Base-by-base conservation (phyloP, 2,797 vertebrate species). In the Champsocephalus gunnari region DNA sequence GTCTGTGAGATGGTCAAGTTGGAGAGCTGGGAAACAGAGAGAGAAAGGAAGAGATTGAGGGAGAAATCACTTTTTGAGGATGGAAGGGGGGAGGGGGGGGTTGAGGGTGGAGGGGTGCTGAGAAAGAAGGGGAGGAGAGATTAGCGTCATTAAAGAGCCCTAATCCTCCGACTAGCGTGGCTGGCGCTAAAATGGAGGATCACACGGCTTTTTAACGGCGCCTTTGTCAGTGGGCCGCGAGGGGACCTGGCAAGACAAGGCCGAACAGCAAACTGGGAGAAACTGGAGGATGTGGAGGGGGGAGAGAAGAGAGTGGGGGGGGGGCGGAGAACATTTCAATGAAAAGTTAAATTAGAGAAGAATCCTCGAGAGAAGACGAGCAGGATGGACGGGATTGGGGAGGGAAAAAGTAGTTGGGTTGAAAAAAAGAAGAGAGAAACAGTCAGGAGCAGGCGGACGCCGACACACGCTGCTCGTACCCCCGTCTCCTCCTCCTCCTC, bases 131-230 rank as follows among this genome's bases (percentile, higher is more conserved):
- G 88, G 89, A 83, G 87, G 89, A 80, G 94, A 96, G 96, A 97
- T 96, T 97, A 96, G 95, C 96, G 95, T 97, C 96, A 96, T 97
- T 97, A 96, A 96, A 97, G 96, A 96, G 94, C 92, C 94, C 94
- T 97, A 97, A 96, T 97, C 96, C 96, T 96, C 93, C 93, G 92
- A 95, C 95, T 95, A 96, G 95, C 95, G 95, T 95, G 94, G 95
- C 96, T 96, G 94, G 93, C 95, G 93, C 94, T 94, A 95, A 97
- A 96, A 97, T 93, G 91, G 94, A 92, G 94, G 95, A 96, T 96
- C 96, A 95, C 93, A 95, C 93, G 95, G 95, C 94, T 96, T 95
- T 95, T 95, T 93, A 93, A 94, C 92, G 93, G 93, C 86, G 94
- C 94, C 95, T 96, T 96, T 96, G 94, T 96, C 94, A 94, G 90